These are phyloP conservation scores for Gonioctena quinquepunctata DNA, from an alignment of 1,140 invertebrate genomes.

Conservation along the genomic window DNA sequence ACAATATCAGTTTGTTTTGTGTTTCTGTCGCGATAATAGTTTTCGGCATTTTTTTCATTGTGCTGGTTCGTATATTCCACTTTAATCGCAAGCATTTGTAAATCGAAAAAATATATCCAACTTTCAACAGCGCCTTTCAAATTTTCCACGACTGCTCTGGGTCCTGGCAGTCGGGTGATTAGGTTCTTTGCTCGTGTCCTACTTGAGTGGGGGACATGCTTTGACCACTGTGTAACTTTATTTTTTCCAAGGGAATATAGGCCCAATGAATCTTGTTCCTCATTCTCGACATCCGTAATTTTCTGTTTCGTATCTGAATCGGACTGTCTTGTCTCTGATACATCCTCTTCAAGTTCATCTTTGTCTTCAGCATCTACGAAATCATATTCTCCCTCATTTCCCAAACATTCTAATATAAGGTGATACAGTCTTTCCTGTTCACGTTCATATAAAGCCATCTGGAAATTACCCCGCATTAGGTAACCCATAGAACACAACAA, in stretches of 20 bases:
- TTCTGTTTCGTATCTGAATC: not conserved
- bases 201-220: not conserved
- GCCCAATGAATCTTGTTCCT: too few relatives aligned
- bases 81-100: slow-evolving; percentile 7
- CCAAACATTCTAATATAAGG: not conserved
- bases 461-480: too few relatives aligned
- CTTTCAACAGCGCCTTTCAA: not conserved
- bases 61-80: slow-evolving; percentile 10
- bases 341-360: not conserved
- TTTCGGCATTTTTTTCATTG: not conserved
- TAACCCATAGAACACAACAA: too few relatives aligned
- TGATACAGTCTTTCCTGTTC: not conserved
- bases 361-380: not conserved
- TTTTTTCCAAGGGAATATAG: not conserved
- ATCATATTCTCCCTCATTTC: not conserved
- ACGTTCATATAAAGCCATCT: not conserved
- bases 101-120: slow-evolving; percentile 5
- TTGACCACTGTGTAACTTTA: not conserved
- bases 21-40: not conserved
- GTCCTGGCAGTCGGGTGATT: too few relatives aligned
- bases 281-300: not conserved
- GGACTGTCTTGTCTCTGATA: not conserved
- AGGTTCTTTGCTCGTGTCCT: not conserved
- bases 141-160: too few relatives aligned
- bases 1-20: slow-evolving; percentile 9